Conservation (phyloP, 2,113 vertebrate species). For the Pelobates fuscus region DNA sequence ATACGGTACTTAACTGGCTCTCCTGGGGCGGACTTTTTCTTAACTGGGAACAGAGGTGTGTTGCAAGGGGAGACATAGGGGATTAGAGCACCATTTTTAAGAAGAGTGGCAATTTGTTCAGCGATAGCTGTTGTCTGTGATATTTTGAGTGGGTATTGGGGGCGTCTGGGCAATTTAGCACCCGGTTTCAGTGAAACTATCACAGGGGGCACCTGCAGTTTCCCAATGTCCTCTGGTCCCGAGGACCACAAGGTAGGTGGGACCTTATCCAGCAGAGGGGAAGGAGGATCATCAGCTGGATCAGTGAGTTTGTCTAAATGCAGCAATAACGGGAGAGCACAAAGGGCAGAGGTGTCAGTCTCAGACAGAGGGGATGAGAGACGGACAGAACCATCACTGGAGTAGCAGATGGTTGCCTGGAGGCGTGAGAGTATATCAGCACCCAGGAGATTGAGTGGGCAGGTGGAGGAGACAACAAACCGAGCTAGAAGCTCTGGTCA, state of each 20-base stretch:
- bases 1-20: no score
- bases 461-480: not conserved
- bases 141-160: not conserved
- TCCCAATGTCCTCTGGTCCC: not conserved
- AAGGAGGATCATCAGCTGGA: not conserved
- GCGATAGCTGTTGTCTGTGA: not conserved
- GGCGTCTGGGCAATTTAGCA: not conserved
- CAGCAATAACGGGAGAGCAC: not conserved
- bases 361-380: no score
- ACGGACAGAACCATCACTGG: no score
- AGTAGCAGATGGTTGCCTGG: not conserved
- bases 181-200: not conserved
- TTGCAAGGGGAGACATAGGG: not conserved
- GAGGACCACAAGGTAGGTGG: not conserved
- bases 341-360: no score
- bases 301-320: not conserved
- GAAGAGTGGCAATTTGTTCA: not conserved
- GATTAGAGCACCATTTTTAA: not conserved
- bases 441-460: not conserved
- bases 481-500: not conserved
- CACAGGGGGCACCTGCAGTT: not conserved
- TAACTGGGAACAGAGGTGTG: slow-evolving; percentile 7
- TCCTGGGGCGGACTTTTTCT: no score
- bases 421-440: not conserved
- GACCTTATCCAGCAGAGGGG: not conserved